These are phyloP conservation scores for Vulpes ferrilata DNA, from an alignment of 2,113 vertebrate genomes.

Conservation along the genomic window DNA sequence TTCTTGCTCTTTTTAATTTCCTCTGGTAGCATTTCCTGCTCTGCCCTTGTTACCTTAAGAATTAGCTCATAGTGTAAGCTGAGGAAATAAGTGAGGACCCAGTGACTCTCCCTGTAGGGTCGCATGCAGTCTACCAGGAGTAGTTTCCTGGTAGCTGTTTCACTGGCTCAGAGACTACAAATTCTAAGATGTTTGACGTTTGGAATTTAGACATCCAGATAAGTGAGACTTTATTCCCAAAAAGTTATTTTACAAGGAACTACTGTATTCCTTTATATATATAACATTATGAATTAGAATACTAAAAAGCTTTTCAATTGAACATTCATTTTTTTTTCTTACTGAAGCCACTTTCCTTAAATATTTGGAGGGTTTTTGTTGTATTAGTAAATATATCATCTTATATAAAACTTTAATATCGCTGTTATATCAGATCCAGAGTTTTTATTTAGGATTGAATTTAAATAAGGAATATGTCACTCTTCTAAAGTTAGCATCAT, in stretches of 20 bases:
- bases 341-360: not conserved
- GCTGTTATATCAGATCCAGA: not conserved
- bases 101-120: not conserved
- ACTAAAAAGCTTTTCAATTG: not conserved
- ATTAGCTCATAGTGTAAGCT: not conserved
- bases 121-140: not conserved
- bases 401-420: not conserved
- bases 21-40: not conserved
- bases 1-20: not conserved
- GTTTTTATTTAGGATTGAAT: constrained; percentile 8
- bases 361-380: constrained; percentile 2
- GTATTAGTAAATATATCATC: not conserved
- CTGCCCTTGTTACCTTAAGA: not conserved
- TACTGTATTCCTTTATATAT: not conserved
- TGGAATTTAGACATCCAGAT: not conserved
- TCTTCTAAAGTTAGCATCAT: not conserved
- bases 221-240: not conserved
- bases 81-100: not conserved
- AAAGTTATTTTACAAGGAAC: not conserved
- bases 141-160: not conserved
- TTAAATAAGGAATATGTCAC: not conserved
- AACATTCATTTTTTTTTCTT: not conserved
- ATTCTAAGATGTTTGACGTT: not conserved
- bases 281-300: not conserved
- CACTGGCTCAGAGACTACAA: not conserved